These are phyloP conservation scores for Dynastes tityus DNA, from an alignment of 2,888 invertebrate genomes.

Conservation along the genomic window DNA sequence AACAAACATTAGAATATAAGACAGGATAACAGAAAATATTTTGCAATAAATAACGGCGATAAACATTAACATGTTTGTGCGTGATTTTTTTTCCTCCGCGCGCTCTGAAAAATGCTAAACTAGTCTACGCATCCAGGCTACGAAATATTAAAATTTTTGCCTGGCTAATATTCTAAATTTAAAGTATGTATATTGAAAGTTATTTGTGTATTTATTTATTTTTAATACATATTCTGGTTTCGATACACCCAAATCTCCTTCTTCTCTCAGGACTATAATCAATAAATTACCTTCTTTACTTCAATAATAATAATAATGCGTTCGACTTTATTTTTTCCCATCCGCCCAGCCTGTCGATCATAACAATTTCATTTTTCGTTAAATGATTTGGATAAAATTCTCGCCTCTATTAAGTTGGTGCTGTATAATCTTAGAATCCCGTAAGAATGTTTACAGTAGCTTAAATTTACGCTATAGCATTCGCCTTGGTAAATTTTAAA, in stretches of 20 bases:
- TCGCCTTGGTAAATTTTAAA: not conserved
- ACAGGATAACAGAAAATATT: slow-evolving; percentile 6
- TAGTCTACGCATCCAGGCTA: slow-evolving; percentile 6
- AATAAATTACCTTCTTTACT: slow-evolving; percentile 49
- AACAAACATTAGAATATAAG: slow-evolving; percentile 19
- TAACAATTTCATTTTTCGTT: slow-evolving; percentile 10
- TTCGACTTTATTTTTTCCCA: slow-evolving; percentile 21
- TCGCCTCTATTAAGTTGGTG: slow-evolving; percentile 10
- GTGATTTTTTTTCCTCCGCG: not conserved
- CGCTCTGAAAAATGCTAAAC: not conserved
- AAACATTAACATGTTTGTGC: not conserved
- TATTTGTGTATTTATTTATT: slow-evolving; percentile 53
- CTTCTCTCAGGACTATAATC: slow-evolving; percentile 29
- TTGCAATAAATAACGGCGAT: slow-evolving; percentile 19
- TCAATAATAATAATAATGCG: slow-evolving; percentile 28
- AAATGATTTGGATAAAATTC: slow-evolving; percentile 23
- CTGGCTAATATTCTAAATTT: slow-evolving; percentile 47
- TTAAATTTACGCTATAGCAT: not conserved
- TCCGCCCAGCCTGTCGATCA: not conserved
- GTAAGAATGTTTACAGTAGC: slow-evolving; percentile 26
- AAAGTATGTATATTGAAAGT: slow-evolving; percentile 49
- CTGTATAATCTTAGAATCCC: slow-evolving; percentile 17
- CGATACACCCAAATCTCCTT: slow-evolving; percentile 33
- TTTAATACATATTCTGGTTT: slow-evolving; percentile 50
- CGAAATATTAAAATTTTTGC: slow-evolving; percentile 47